Evolutionary conservation across 2,888 invertebrate genomes (phyloP).

Genomic region (Eilema sororculum): DNA sequence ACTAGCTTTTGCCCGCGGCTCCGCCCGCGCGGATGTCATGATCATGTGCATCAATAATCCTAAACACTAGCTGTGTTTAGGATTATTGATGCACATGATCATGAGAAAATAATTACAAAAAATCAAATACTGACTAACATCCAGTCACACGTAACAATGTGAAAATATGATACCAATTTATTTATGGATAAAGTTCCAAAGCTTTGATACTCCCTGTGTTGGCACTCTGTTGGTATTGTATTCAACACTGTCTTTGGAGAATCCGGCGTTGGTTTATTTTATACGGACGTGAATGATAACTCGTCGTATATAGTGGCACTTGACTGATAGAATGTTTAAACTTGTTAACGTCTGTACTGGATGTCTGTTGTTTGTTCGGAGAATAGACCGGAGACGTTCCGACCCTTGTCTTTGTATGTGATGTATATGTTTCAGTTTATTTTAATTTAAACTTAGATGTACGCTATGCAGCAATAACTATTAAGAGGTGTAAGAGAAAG

Average conservation of each 20-base stretch:
- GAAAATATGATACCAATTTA: background rate
- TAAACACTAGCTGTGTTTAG: too few species aligned
- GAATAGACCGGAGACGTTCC: constrained; percentile 20
- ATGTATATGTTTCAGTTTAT: background rate
- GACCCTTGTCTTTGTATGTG: background rate
- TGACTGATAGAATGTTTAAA: constrained; percentile 50
- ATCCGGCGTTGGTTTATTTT: constrained; percentile 33
- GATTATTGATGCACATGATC: too few species aligned
- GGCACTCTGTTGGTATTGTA: constrained; percentile 14
- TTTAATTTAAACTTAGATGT: too few species aligned
- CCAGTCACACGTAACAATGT: background rate
- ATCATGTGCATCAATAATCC: too few species aligned
- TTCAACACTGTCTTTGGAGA: constrained; percentile 42
- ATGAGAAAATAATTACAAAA: background rate
- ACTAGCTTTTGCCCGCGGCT: too few species aligned
- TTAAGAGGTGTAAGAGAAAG: too few species aligned
- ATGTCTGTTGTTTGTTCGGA: constrained; percentile 32
- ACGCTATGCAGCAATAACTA: too few species aligned
- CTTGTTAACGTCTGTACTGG: constrained; percentile 19
- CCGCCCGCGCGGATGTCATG: too few species aligned
- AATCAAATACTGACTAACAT: background rate
- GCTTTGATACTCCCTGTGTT: background rate
- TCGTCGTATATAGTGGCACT: constrained; percentile 41
- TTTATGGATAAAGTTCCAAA: background rate
- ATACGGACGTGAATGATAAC: constrained; percentile 25